phyloP scores from a whole-genome alignment of 2,888 invertebrate genomes.

The Saturnia japonica region DNA sequence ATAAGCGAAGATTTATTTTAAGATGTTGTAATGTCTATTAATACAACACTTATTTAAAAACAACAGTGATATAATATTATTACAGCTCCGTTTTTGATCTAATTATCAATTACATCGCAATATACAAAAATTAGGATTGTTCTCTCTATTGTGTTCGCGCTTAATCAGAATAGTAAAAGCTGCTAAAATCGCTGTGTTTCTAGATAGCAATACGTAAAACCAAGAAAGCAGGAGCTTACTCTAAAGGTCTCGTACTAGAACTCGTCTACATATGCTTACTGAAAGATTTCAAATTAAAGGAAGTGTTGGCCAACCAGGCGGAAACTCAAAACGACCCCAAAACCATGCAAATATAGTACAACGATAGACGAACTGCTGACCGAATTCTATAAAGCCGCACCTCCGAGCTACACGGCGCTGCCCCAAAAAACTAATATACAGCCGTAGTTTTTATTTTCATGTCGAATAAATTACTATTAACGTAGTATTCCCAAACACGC shows the following conservation, averaged over 20 bases:
- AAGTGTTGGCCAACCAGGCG: background rate
- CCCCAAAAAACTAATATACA: constrained; percentile 5
- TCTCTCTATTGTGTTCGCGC: background rate
- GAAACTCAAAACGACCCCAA: background rate
- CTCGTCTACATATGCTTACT: background rate
- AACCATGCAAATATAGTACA: background rate
- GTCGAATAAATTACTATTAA: background rate
- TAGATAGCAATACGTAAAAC: background rate
- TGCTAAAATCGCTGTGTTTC: too few species aligned
- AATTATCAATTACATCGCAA: background rate
- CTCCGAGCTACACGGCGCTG: background rate
- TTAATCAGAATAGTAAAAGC: too few species aligned
- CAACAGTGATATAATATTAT: background rate
- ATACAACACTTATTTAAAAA: background rate
- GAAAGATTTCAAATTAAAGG: background rate
- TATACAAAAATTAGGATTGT: background rate
- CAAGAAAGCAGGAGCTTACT: background rate
- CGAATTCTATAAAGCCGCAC: background rate
- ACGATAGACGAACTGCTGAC: background rate
- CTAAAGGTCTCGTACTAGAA: background rate
- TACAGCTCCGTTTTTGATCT: background rate
- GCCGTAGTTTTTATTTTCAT: background rate
- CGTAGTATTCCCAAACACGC: constrained; percentile 1
- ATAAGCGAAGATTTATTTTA: background rate
- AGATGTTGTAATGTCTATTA: background rate